Percentiles rank a stretch among this genome's conserved stretches.
These are phyloP conservation scores for Xestia c-nigrum DNA, from an alignment of 2,888 invertebrate genomes.

Conservation along the genomic window DNA sequence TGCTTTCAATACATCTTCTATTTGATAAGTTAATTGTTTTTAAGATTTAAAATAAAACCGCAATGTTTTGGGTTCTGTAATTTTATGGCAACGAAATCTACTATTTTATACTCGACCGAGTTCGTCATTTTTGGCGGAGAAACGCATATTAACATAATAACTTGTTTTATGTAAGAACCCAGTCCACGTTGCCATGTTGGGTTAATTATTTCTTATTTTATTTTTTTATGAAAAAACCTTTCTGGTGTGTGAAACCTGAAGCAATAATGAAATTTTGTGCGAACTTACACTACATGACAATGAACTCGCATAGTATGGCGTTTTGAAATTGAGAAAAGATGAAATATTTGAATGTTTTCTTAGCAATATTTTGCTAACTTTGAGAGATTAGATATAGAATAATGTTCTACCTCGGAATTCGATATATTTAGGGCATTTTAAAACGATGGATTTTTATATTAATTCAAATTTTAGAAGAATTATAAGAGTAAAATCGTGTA, in stretches of 20 bases:
- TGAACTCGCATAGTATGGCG: slow-evolving; percentile 36
- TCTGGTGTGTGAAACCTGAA: slow-evolving; percentile 64
- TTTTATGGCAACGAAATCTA: slow-evolving; percentile 50
- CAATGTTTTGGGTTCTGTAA: slow-evolving; percentile 52
- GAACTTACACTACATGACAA: slow-evolving; percentile 67
- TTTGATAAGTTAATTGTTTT: slow-evolving; percentile 68
- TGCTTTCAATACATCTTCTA: slow-evolving; percentile 61
- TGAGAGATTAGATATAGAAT: slow-evolving; percentile 63
- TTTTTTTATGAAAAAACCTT: slow-evolving; percentile 47
- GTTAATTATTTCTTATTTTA: slow-evolving; percentile 55
- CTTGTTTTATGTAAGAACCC: slow-evolving; percentile 34
- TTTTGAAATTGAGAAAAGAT: slow-evolving; percentile 47
- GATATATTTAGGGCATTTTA: slow-evolving; percentile 62
- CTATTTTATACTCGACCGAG: slow-evolving; percentile 19
- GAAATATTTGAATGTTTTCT: slow-evolving; percentile 52
- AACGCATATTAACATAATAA: slow-evolving; percentile 35
- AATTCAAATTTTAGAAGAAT: slow-evolving; percentile 62
- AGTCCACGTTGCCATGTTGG: slow-evolving; percentile 59
- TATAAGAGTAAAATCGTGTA: slow-evolving; percentile 61
- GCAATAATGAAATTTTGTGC: slow-evolving; percentile 68
- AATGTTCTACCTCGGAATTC: slow-evolving; percentile 66
- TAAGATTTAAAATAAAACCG: slow-evolving; percentile 60
- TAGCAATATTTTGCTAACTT: slow-evolving; percentile 59
- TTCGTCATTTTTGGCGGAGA: slow-evolving; percentile 44
- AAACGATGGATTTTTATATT: slow-evolving; percentile 61